phyloP scores from a whole-genome alignment of 2,113 vertebrate species.

The Gavialis gangeticus region DNA sequence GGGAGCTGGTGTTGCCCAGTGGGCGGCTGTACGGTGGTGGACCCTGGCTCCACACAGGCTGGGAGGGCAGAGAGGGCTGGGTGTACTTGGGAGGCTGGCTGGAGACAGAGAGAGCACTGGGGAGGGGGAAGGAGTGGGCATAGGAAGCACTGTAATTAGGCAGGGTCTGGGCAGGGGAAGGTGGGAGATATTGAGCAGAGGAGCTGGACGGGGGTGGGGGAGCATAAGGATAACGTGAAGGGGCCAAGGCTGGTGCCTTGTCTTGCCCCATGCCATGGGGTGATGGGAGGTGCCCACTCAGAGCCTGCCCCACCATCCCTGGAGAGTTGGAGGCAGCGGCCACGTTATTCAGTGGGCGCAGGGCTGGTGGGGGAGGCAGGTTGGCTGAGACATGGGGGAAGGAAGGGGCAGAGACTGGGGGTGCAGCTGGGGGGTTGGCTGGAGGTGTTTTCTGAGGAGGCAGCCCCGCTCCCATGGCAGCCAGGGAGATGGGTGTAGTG shows the following conservation, averaged over 20 bases:
- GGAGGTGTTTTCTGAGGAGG: conserved; percentile 74
- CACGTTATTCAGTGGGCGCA: conserved; percentile 88
- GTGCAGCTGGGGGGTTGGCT: conserved; percentile 72
- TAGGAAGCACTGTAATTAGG: conserved; percentile 76
- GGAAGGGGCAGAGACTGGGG: conserved; percentile 54
- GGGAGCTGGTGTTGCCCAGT: conserved; percentile 65
- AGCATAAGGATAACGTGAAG: conserved; percentile 76
- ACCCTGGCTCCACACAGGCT: conserved; percentile 82
- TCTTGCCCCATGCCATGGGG: conserved; percentile 77
- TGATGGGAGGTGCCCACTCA: conserved; percentile 73
- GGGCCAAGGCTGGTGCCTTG: conserved; percentile 69
- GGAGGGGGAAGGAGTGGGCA: conserved; percentile 76
- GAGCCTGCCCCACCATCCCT: conserved; percentile 84
- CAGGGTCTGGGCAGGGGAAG: conserved; percentile 66
- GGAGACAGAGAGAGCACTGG: conserved; percentile 71
- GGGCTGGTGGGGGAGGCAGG: conserved; percentile 92
- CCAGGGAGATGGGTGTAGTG: conserved; percentile 83
- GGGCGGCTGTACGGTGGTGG: conserved; percentile 77
- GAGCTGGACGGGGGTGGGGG: conserved; percentile 70
- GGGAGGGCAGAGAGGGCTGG: conserved; percentile 80
- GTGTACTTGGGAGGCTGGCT: conserved; percentile 83
- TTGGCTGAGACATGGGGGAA: conserved; percentile 82
- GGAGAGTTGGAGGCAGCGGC: conserved; percentile 75
- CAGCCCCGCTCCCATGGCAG: conserved; percentile 62
- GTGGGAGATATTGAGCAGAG: conserved; percentile 70